Evolutionary conservation across 2,888 invertebrate species (phyloP).

Genomic region (Notodonta dromedarius): DNA sequence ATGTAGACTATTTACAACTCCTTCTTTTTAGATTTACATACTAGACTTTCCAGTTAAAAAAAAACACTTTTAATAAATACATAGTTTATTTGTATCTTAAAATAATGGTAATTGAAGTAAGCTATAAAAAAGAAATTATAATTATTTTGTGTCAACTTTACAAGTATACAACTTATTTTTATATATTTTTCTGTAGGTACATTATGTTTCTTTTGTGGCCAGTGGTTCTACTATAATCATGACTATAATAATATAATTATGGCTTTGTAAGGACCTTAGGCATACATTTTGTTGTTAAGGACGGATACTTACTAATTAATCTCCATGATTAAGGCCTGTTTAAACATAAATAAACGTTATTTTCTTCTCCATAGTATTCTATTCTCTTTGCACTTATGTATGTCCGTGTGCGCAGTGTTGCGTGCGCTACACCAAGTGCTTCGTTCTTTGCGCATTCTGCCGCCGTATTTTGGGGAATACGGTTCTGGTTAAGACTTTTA

Average conservation of each 20-base stretch:
- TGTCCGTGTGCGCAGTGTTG: too few species aligned
- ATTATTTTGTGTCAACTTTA: slow-evolving; percentile 6
- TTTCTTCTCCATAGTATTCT: too few species aligned
- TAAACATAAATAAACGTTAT: too few species aligned
- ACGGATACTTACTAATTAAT: background rate
- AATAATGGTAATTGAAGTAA: slow-evolving; percentile 33
- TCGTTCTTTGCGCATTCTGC: too few species aligned
- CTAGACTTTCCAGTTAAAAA: background rate
- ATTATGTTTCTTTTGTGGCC: background rate
- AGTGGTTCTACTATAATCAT: background rate
- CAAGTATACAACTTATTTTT: background rate
- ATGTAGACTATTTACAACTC: too few species aligned
- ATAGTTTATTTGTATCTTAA: slow-evolving; percentile 36
- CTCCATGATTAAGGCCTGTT: background rate
- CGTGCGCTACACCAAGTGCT: too few species aligned
- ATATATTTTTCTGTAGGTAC: background rate
- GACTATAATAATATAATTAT: background rate
- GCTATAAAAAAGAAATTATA: slow-evolving; percentile 27
- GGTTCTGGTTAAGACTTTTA: too few species aligned
- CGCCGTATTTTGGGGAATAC: too few species aligned
- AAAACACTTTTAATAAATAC: slow-evolving; percentile 34
- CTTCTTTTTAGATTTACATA: too few species aligned
- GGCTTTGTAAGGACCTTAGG: background rate
- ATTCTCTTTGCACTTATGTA: too few species aligned
- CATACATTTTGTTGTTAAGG: background rate